A percentile compares a stretch with the other conserved stretches of the same genome.
These are phyloP conservation scores for Monomorium pharaonis DNA, from an alignment of 1,140 invertebrate species.

Conservation along the genomic window DNA sequence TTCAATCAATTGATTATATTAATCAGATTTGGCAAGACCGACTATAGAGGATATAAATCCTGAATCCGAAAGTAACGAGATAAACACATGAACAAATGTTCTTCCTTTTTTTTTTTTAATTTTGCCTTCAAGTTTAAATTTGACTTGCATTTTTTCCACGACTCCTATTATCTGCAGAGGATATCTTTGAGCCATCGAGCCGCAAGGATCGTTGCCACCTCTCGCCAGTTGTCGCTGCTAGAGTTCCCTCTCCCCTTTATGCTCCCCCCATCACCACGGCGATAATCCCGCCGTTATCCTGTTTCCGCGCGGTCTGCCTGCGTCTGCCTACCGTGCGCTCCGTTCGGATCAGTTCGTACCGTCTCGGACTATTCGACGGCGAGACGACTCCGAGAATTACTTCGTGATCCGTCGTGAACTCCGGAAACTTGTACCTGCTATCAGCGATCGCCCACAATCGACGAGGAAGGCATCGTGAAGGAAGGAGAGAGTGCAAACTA, in stretches of 20 bases:
- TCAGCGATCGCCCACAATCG: background rate
- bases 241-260: background rate
- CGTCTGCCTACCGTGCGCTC: background rate
- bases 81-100: background rate
- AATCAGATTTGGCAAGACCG: too few relatives aligned
- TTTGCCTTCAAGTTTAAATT: background rate
- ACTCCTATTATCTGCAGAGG: conserved; percentile 14
- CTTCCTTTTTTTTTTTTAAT: background rate
- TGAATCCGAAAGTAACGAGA: background rate
- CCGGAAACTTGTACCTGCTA: background rate
- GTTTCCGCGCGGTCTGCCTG: background rate
- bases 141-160: background rate
- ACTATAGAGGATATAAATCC: too few relatives aligned
- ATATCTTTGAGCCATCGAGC: background rate
- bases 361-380: background rate
- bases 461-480: background rate
- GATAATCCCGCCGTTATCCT: conserved; percentile 18
- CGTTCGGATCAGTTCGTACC: background rate
- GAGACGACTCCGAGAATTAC: background rate
- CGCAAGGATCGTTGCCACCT: conserved; percentile 46
- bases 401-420: background rate
- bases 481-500: background rate
- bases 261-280: background rate
- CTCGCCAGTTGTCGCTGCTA: conserved; percentile 68
- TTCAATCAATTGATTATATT: too few relatives aligned